These are phyloP conservation scores for Centroberyx gerrardi DNA, from an alignment of 2,797 vertebrate species.

Conservation along the genomic window DNA sequence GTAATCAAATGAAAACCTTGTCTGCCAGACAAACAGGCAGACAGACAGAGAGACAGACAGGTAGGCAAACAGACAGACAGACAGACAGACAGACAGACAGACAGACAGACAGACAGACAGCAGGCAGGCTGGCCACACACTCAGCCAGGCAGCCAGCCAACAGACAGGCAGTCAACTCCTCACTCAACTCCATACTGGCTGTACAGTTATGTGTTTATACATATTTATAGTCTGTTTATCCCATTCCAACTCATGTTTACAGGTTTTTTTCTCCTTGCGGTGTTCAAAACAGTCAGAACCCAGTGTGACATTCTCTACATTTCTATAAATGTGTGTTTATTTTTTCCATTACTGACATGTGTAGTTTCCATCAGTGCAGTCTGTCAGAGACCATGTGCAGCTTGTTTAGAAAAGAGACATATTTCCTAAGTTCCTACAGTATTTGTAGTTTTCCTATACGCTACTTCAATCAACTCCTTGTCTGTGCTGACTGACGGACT, in stretches of 20 bases:
- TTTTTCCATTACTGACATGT: conserved; percentile 36
- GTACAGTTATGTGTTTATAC: conserved; percentile 54
- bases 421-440: no score
- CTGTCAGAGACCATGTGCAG: no score
- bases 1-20: conserved; percentile 68
- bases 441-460: no score
- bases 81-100: no score
- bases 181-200: conserved; percentile 49
- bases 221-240: conserved; percentile 71
- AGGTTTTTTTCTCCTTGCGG: conserved; percentile 19
- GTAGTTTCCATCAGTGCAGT: conserved; percentile 40
- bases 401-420: no score
- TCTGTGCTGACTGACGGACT: no score
- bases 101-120: conserved; percentile 11
- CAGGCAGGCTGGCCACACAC: conserved; percentile 68
- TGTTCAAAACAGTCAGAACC: conserved; percentile 38
- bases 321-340: conserved; percentile 25
- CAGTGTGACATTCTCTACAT: conserved; percentile 31
- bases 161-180: conserved; percentile 49
- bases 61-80: no score
- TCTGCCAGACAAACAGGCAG: conserved; percentile 42
- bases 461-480: no score
- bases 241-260: conserved; percentile 34
- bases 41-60: no score
- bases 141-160: conserved; percentile 66